A percentile compares a stretch with the other conserved stretches of the same genome.
Conservation (phyloP, 2,888 invertebrate genomes). For the Heliconius charithonia region DNA sequence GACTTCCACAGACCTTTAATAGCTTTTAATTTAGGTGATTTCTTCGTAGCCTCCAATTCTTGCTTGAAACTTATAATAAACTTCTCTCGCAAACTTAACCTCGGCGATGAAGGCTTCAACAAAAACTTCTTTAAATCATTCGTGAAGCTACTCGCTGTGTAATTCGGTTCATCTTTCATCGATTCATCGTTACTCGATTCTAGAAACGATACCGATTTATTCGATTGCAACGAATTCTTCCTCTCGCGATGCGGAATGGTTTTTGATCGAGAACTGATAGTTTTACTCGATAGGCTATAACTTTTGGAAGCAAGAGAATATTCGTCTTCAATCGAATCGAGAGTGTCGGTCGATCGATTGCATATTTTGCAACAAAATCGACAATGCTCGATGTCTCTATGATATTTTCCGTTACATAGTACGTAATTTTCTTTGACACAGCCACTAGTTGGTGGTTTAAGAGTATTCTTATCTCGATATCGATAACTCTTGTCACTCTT, state of each 20-base stretch:
- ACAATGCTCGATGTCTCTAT: slow-evolving; percentile 73
- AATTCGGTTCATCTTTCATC: slow-evolving; percentile 75
- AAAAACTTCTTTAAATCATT: slow-evolving; percentile 80
- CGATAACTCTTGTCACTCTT: slow-evolving; percentile 52
- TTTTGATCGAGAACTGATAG: slow-evolving; percentile 55
- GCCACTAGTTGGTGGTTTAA: slow-evolving; percentile 51
- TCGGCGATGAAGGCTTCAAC: slow-evolving; percentile 73
- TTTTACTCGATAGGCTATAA: slow-evolving; percentile 61
- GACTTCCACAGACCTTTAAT: slow-evolving; percentile 82
- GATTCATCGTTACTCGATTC: slow-evolving; percentile 76
- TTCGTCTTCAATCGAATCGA: slow-evolving; percentile 73
- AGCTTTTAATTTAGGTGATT: slow-evolving; percentile 77
- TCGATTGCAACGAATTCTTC: slow-evolving; percentile 77
- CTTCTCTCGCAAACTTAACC: slow-evolving; percentile 76
- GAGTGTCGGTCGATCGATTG: slow-evolving; percentile 70
- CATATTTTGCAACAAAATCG: slow-evolving; percentile 72
- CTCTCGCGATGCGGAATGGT: slow-evolving; percentile 62
- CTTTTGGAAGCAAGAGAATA: slow-evolving; percentile 71
- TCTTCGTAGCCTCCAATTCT: slow-evolving; percentile 75
- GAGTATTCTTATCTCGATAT: slow-evolving; percentile 51
- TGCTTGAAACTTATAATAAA: slow-evolving; percentile 79
- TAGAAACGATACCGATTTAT: slow-evolving; percentile 79
- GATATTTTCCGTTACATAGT: slow-evolving; percentile 71
- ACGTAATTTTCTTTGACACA: slow-evolving; percentile 61
- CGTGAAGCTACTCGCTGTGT: slow-evolving; percentile 80